phyloP scores from a whole-genome alignment of 2,888 invertebrate species.

The Phrixothrix hirtus region DNA sequence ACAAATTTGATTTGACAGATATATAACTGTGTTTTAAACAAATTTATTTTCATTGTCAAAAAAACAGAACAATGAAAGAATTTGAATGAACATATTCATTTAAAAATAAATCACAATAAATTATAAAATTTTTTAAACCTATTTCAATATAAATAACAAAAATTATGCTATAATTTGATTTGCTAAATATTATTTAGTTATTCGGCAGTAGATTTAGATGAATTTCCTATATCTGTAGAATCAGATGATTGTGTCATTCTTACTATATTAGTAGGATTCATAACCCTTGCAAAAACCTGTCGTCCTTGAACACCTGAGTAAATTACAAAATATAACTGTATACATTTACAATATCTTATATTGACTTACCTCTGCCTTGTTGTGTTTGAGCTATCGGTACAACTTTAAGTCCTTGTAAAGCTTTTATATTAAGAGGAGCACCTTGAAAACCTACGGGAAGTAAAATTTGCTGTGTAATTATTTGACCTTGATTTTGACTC shows the following conservation, averaged over 20 bases:
- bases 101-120: too few species aligned
- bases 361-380: conserved; percentile 50
- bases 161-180: too few species aligned
- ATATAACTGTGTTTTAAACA: too few species aligned
- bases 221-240: conserved; percentile 15
- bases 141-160: too few species aligned
- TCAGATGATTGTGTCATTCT: conserved; percentile 26
- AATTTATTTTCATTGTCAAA: too few species aligned
- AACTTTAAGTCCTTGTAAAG: conserved; percentile 65
- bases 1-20: too few species aligned
- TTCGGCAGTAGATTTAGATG: conserved; percentile 21
- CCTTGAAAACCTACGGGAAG: conserved; percentile 66
- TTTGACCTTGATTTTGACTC: conserved; percentile 60
- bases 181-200: too few species aligned
- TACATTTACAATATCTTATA: not conserved
- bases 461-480: conserved; percentile 62
- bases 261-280: conserved; percentile 50
- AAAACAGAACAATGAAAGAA: too few species aligned
- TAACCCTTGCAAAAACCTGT: conserved; percentile 59
- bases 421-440: conserved; percentile 64
- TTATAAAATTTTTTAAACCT: too few species aligned
- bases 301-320: conserved; percentile 47
- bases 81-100: too few species aligned
- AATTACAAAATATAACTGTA: conserved; percentile 28
- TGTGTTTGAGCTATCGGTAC: conserved; percentile 60